A percentile compares a stretch with the other conserved stretches of the same genome.
Conservation (phyloP, 2,888 invertebrate species). For the Drosophila fulvimacula region DNA sequence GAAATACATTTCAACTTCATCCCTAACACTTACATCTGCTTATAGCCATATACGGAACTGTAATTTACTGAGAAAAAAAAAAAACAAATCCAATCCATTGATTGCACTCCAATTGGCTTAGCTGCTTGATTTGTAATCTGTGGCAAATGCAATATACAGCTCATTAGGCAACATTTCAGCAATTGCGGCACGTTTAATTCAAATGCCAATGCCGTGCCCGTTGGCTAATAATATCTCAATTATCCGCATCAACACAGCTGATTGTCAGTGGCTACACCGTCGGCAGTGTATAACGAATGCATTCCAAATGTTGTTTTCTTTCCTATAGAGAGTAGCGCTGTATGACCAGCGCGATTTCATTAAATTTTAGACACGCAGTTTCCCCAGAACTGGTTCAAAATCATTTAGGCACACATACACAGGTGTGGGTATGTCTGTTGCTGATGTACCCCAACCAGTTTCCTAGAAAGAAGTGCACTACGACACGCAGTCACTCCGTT, state of each 20-base stretch:
- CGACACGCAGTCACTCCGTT: constrained; percentile 52
- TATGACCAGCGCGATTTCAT: constrained; percentile 70
- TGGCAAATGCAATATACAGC: constrained; percentile 37
- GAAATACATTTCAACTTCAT: background rate
- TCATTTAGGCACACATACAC: constrained; percentile 61
- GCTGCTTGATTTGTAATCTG: constrained; percentile 18
- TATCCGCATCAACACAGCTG: constrained; percentile 43
- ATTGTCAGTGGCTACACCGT: constrained; percentile 36
- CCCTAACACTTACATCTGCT: background rate
- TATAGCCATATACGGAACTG: background rate
- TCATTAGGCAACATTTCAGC: constrained; percentile 67
- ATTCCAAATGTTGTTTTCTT: constrained; percentile 55
- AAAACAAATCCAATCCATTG: background rate
- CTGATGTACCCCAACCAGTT: constrained; percentile 55
- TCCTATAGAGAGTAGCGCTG: constrained; percentile 22
- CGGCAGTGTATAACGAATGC: constrained; percentile 37
- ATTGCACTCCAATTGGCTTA: constrained; percentile 23
- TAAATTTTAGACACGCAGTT: constrained; percentile 80
- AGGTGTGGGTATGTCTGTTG: constrained; percentile 10
- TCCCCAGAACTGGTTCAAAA: constrained; percentile 77
- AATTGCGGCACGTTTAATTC: constrained; percentile 68
- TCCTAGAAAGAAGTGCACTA: constrained; percentile 63
- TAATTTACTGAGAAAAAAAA: constrained; percentile 1
- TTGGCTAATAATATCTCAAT: constrained; percentile 75
- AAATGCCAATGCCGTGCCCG: constrained; percentile 64